These are phyloP conservation scores for Spea multiplicata DNA, from an alignment of 2,113 vertebrate genomes.

Conservation along the genomic window DNA sequence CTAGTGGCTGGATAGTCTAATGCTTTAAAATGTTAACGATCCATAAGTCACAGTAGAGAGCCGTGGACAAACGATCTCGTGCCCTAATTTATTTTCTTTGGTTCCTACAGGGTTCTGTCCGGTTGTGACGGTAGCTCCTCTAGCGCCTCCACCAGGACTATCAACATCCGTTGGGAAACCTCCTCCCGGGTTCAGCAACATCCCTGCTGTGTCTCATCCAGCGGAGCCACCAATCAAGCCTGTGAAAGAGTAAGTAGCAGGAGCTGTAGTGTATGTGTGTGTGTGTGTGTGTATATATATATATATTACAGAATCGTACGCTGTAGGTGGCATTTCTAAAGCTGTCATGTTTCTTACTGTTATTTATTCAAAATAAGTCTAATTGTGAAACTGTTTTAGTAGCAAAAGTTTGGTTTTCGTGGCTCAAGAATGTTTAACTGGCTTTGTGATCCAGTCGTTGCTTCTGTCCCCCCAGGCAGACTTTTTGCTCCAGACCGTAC, in stretches of 20 bases:
- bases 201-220: constrained; percentile 75
- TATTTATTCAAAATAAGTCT: too few species aligned
- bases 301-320: too few species aligned
- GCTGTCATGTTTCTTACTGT: too few species aligned
- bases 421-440: too few species aligned
- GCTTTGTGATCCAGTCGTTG: too few species aligned
- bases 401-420: too few species aligned
- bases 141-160: constrained; percentile 80
- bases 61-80: too few species aligned
- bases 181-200: constrained; percentile 87
- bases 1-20: background rate
- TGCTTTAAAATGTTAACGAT: background rate
- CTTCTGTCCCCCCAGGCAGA: constrained; percentile 56
- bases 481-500: constrained; percentile 66
- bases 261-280: too few species aligned
- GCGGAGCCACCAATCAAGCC: constrained; percentile 65
- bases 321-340: too few species aligned
- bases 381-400: too few species aligned
- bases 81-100: background rate
- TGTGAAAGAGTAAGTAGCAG: constrained; percentile 72
- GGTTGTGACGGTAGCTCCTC: constrained; percentile 78
- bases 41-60: too few species aligned
- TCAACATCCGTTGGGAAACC: constrained; percentile 78
- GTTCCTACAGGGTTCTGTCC: constrained; percentile 79
- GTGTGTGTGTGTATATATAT: background rate